Conservation (phyloP, 1,140 invertebrate species). For the Drosophila sproati region DNA sequence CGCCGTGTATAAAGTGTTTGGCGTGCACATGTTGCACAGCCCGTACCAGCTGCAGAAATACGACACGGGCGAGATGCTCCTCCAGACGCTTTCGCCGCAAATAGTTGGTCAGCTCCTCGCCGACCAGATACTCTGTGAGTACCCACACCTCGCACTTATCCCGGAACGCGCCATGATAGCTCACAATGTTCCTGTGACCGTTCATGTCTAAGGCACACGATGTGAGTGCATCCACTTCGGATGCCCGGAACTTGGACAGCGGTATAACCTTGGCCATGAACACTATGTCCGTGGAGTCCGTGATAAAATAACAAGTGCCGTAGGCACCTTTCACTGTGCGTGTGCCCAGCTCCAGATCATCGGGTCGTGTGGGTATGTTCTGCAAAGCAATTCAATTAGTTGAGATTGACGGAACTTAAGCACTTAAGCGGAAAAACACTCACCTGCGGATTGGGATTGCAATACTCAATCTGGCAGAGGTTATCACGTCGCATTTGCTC, state of each 20-base stretch:
- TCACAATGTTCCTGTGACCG: constrained; percentile 93
- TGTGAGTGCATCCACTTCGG: constrained; percentile 74
- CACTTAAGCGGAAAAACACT: not conserved
- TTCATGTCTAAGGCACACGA: constrained; percentile 62
- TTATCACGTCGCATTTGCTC: constrained; percentile 63
- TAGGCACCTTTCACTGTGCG: constrained; percentile 52
- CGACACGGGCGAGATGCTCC: constrained; percentile 88
- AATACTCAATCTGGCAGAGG: constrained; percentile 67
- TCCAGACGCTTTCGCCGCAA: constrained; percentile 88
- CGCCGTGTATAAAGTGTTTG: constrained; percentile 93
- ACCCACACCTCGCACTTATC: constrained; percentile 92
- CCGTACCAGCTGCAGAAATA: constrained; percentile 91
- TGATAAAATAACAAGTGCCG: constrained; percentile 72
- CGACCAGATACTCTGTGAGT: constrained; percentile 93
- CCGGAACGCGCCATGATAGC: constrained; percentile 92
- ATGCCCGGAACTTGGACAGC: constrained; percentile 86
- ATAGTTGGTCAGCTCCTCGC: constrained; percentile 94
- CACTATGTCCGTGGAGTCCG: constrained; percentile 59
- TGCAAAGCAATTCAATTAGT: constrained; percentile 11
- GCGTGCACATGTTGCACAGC: constrained; percentile 93
- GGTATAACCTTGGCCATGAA: constrained; percentile 90
- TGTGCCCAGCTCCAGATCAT: constrained; percentile 66
- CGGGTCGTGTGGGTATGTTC: constrained; percentile 60
- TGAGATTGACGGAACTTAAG: not conserved
- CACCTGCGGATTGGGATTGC: constrained; percentile 62